Conservation (phyloP, 2,888 invertebrate genomes). For the Ochlodes sylvanus region DNA sequence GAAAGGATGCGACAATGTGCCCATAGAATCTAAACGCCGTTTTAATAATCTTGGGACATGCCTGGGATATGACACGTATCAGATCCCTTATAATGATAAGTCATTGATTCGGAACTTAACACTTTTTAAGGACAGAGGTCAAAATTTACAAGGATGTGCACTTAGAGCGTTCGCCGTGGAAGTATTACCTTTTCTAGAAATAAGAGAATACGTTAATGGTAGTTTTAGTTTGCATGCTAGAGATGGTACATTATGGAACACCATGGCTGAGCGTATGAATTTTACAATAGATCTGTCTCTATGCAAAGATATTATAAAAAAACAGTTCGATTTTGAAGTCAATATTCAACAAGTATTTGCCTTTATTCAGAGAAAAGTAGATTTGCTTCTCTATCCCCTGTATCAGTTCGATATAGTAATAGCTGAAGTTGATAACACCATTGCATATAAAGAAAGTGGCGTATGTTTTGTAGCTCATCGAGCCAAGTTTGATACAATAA, state of each 20-base stretch:
- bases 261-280: constrained; percentile 64
- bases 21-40: constrained; percentile 58
- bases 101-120: constrained; percentile 44
- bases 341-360: constrained; percentile 62
- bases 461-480: constrained; percentile 69
- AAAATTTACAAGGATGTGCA: constrained; percentile 63
- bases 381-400: constrained; percentile 66
- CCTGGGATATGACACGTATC: constrained; percentile 57
- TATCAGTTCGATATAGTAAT: constrained; percentile 71
- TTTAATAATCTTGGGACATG: constrained; percentile 65
- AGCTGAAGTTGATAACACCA: constrained; percentile 64
- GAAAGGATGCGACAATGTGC: constrained; percentile 60
- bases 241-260: constrained; percentile 72
- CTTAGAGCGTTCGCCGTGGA: constrained; percentile 57
- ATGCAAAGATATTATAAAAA: constrained; percentile 50
- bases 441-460: constrained; percentile 69
- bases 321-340: constrained; percentile 61
- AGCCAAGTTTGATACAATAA: constrained; percentile 66
- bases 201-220: constrained; percentile 55
- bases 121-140: constrained; percentile 63
- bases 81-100: constrained; percentile 49
- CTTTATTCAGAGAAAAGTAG: constrained; percentile 65
- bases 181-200: constrained; percentile 60
- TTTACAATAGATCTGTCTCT: constrained; percentile 66
- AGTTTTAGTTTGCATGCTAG: constrained; percentile 56